A percentile compares a stretch with the other conserved stretches of the same genome.
Evolutionary conservation across 64 coral and sea anemone genomes (phyloP).

Genomic region (Pocillopora damicornis): DNA sequence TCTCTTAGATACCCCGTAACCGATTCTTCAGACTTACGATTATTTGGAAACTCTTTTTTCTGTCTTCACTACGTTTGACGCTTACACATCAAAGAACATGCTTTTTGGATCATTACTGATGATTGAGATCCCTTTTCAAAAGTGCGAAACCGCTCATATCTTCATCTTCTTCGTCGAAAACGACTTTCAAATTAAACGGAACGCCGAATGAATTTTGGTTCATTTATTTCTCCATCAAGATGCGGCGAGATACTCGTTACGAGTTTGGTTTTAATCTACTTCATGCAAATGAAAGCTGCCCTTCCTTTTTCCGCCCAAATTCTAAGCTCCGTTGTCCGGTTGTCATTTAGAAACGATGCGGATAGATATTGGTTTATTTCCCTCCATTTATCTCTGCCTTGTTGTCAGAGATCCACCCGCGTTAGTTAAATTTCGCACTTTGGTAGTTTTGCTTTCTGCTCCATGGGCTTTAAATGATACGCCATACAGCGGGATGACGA

Average conservation of each 20-base stretch:
- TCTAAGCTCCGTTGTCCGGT: constrained; percentile 10
- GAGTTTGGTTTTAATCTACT: constrained; percentile 39
- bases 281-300: constrained; percentile 7
- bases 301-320: constrained; percentile 11
- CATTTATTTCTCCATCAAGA: background rate
- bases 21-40: no score
- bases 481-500: background rate
- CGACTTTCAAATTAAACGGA: background rate
- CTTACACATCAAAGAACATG: no score
- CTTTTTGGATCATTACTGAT: no score
- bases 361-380: constrained; percentile 5
- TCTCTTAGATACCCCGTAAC: no score
- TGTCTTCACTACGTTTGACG: no score
- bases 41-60: no score
- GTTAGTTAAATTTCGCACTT: background rate
- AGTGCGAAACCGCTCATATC: no score
- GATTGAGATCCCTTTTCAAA: no score
- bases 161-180: background rate
- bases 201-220: background rate
- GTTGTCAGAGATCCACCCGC: background rate
- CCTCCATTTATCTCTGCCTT: background rate
- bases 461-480: background rate
- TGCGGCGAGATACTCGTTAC: constrained; percentile 6
- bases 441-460: background rate
- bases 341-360: constrained; percentile 1